Conservation (phyloP, 1,140 invertebrate species). For the Homalodisca vitripennis region DNA sequence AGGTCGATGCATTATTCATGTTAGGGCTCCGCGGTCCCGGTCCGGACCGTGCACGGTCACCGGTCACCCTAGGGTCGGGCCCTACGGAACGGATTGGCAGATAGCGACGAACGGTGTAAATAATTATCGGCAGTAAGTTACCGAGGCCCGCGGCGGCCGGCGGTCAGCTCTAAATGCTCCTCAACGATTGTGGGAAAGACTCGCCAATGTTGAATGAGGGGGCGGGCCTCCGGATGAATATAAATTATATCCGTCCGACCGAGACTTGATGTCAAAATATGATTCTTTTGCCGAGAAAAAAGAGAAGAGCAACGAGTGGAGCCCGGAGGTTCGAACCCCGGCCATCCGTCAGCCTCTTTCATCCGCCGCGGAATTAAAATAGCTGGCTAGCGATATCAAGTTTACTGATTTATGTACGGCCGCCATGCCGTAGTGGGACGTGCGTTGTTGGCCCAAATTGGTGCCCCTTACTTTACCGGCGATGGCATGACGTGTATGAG, state of each 20-base stretch:
- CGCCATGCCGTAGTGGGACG: neutral
- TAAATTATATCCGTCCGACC: slow-evolving; percentile 16
- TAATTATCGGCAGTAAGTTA: neutral
- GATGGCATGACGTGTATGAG: too few relatives aligned
- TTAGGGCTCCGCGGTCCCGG: too few relatives aligned
- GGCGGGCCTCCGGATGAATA: slow-evolving; percentile 16
- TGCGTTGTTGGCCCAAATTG: neutral
- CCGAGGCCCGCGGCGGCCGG: neutral
- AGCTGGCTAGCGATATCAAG: slow-evolving; percentile 17
- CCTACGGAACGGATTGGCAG: too few relatives aligned
- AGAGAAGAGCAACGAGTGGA: slow-evolving; percentile 12
- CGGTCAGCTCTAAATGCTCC: slow-evolving; percentile 13
- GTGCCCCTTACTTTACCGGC: too few relatives aligned
- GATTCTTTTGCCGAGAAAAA: slow-evolving; percentile 20
- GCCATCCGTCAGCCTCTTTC: slow-evolving; percentile 17
- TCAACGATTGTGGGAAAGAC: slow-evolving; percentile 16
- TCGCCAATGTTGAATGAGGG: slow-evolving; percentile 18
- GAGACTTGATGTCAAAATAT: slow-evolving; percentile 22
- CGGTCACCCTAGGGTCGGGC: too few relatives aligned
- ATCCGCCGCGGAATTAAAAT: slow-evolving; percentile 23
- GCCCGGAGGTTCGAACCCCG: neutral
- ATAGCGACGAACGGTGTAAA: too few relatives aligned
- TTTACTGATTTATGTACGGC: slow-evolving; percentile 21
- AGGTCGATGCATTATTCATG: too few relatives aligned
- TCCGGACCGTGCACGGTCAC: too few relatives aligned